Base-by-base conservation (phyloP, 92 coral and sea anemone genomes). In the Hydrozoanthus gracilis region DNA sequence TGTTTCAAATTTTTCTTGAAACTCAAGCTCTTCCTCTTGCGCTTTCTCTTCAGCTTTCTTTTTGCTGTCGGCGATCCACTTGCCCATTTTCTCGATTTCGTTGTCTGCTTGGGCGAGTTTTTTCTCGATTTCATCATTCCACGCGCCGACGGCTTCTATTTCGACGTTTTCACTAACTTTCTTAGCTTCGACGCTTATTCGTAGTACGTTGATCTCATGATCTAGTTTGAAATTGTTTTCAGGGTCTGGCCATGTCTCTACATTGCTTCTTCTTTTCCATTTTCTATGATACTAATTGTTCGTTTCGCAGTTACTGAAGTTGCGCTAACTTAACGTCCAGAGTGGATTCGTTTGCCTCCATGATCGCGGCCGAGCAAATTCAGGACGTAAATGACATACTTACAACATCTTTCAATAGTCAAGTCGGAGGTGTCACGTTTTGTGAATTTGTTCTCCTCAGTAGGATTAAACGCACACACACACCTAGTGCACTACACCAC, bases 171-270 rank as follows among this genome's bases (percentile, higher is more conserved):
- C 71, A 14, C 55, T 46, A 10, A 89, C 76, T 77, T 64, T 61
- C n/a, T 51, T 35, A 14, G 82, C 92, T 84, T 89, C 88, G 51
- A 84, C 85, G 9, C 76, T 45, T 44, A 62, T 52, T 54, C 78
- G 77, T 49, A 54, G 45, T 13, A 20, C 61, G 17, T 84, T 78
- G 18, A 77, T 67, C 49, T 86, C 83, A n/a, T n/a, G n/a, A n/a
- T n/a, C n/a, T n/a, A n/a, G 58, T 27, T 49, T 11, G 78, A 46
- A 12, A 77, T 51, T 13, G 88, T 20, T 67, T 89, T 83, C 9
- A 89, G 83, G 46, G 92, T 71, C 4, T 64, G 45, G 48, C 51
- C 54, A 66, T 89, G 91, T 54, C 91, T 73, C 76, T 89, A 88
- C 18, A 76, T 77, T 18, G 67, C 79, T 62, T 89, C 88, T 66